Evolutionary conservation across 2,888 invertebrate species (phyloP).

Genomic region (Drosophila macrospina): DNA sequence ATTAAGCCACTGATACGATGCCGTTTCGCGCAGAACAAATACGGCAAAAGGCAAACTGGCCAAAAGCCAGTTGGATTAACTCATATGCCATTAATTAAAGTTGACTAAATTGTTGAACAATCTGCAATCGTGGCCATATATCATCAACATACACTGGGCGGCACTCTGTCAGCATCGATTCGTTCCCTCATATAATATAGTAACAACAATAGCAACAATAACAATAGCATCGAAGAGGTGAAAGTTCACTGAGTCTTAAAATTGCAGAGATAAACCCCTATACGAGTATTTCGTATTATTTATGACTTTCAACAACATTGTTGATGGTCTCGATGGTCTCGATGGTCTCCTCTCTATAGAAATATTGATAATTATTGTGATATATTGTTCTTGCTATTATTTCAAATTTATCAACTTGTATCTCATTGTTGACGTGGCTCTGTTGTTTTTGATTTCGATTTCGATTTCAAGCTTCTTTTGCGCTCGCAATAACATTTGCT

Average conservation of each 20-base stretch:
- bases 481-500: neutral
- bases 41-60: neutral
- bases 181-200: neutral
- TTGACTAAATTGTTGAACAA: constrained; percentile 53
- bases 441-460: neutral
- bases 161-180: constrained; percentile 9
- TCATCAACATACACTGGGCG: constrained; percentile 12
- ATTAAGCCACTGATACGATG: no score
- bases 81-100: constrained; percentile 65
- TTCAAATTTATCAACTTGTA: constrained; percentile 16
- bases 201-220: neutral
- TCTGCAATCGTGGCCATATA: constrained; percentile 42
- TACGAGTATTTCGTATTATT: constrained; percentile 31
- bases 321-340: constrained; percentile 36
- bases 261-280: constrained; percentile 7
- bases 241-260: constrained; percentile 42
- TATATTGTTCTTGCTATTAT: constrained; percentile 16
- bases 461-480: neutral
- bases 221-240: constrained; percentile 21
- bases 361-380: constrained; percentile 23
- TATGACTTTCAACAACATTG: constrained; percentile 45
- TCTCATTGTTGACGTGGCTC: constrained; percentile 1
- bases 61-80: constrained; percentile 10
- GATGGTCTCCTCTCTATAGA: no score
- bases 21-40: neutral